These are phyloP conservation scores for Andricus grossulariae DNA, from an alignment of 1,140 invertebrate species.

Conservation along the genomic window DNA sequence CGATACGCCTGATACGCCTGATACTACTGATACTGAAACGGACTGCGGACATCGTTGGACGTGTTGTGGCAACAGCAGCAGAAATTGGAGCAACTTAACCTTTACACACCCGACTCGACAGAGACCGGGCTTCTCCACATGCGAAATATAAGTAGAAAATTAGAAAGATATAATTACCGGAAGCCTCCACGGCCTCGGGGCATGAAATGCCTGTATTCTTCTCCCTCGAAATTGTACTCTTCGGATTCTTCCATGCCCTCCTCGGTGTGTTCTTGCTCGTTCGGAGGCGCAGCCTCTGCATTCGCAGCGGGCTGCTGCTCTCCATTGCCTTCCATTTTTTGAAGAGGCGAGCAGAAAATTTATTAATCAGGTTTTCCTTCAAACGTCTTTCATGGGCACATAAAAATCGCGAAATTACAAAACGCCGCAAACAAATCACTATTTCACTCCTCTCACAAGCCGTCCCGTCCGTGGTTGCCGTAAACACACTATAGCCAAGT, in stretches of 20 bases:
- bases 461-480: constrained; percentile 34
- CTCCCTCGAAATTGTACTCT: constrained; percentile 69
- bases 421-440: constrained; percentile 61
- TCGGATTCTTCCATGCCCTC: constrained; percentile 69
- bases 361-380: constrained; percentile 26
- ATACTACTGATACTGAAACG: no score
- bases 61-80: no score
- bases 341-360: not conserved
- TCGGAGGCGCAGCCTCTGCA: constrained; percentile 43
- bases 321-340: constrained; percentile 29
- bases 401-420: constrained; percentile 24
- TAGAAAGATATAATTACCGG: constrained; percentile 57
- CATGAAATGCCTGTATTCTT: constrained; percentile 72
- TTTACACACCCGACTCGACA: not conserved
- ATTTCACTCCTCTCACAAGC: constrained; percentile 34
- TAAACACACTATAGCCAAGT: constrained; percentile 56
- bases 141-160: not conserved
- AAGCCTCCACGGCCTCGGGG: constrained; percentile 71
- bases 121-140: not conserved
- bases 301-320: constrained; percentile 27
- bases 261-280: constrained; percentile 68
- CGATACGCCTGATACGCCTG: no score
- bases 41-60: no score
- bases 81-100: not conserved
- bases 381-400: not conserved